Evolutionary conservation across 2,888 invertebrate species (phyloP), one percentile per base, ranked within the genome.

Genomic region (Thalpophila matura): DNA sequence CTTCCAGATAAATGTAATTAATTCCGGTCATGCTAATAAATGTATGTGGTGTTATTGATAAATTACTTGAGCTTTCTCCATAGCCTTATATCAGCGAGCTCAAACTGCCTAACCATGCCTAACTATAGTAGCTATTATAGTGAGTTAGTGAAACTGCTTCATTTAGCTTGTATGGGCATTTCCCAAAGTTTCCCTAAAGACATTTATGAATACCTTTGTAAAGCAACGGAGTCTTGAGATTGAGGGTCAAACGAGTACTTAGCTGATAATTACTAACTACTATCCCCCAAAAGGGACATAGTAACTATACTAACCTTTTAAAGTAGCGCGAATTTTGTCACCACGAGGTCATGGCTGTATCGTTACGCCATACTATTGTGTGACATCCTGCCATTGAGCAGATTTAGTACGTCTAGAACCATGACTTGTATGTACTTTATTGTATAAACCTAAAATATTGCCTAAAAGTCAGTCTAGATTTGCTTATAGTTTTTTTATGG

Each of bases 301-400:
- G 18, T 60, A 68, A 68, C 40, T 31, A 20, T 10, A 14, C 40
- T 7, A 38, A 45, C 51, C 50, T 42, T 60, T 40, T 40, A 42
- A 56, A 75, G 70, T 63, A 57, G 35, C 31, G 60, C 65, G 55
- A 74, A 72, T 49, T 69, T 75, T 59, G 77, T 58, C 66, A 54
- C 51, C 45, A 29, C 65, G 67, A 66, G 86, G 87, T 86, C 85
- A 85, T 49, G 85, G 85, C 67, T 77, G 69, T 47, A 63, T 61
- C 43, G 66, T 64, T 64, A 54, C 62, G 38, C 37, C 47, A 63
- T 40, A 55, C 76, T 46, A 85, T 86, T 87, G 87, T 84, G 75
- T 55, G 74, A 84, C 80, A 86, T 90, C 89, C 89, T 84, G 83
- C 80, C 84, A 89, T 90, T 89, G 81, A 88, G 49, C 37, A 37